phyloP scores from a whole-genome alignment of 2,113 vertebrate genomes.

The Pagrus major region DNA sequence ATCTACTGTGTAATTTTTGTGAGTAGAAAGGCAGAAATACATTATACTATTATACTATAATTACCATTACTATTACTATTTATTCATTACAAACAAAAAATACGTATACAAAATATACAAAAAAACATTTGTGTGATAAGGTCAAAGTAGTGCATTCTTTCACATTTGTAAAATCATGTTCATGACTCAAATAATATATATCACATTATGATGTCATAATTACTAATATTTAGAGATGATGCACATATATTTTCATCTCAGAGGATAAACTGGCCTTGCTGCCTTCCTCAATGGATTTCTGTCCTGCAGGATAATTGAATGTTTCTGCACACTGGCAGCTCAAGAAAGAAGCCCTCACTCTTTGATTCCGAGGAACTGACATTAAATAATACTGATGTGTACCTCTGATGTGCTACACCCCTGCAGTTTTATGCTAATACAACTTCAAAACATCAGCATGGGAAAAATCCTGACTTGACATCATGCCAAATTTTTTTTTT shows the following conservation, averaged over 20 bases:
- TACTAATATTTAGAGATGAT: too few species aligned
- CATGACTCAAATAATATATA: not conserved
- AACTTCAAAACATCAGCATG: constrained; percentile 28
- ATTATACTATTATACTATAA: too few species aligned
- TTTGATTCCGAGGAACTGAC: constrained; percentile 12
- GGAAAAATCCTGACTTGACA: not conserved
- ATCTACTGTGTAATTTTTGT: not conserved
- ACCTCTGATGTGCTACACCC: constrained; percentile 20
- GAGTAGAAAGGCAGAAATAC: not conserved
- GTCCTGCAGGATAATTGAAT: not conserved
- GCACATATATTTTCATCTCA: too few species aligned
- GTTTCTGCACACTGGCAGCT: not conserved
- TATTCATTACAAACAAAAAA: too few species aligned
- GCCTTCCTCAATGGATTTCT: not conserved
- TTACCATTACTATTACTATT: too few species aligned
- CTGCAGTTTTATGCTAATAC: constrained; percentile 5
- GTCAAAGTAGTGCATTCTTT: not conserved
- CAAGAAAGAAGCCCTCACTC: not conserved
- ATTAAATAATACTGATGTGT: constrained; percentile 22
- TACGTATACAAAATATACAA: too few species aligned
- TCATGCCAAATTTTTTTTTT: not conserved
- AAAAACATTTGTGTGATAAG: too few species aligned
- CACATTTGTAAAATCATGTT: not conserved
- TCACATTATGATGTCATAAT: too few species aligned
- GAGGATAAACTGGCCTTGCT: not conserved